Conservation (phyloP, 2,113 vertebrate species). For the Sarotherodon lohbergeri region DNA sequence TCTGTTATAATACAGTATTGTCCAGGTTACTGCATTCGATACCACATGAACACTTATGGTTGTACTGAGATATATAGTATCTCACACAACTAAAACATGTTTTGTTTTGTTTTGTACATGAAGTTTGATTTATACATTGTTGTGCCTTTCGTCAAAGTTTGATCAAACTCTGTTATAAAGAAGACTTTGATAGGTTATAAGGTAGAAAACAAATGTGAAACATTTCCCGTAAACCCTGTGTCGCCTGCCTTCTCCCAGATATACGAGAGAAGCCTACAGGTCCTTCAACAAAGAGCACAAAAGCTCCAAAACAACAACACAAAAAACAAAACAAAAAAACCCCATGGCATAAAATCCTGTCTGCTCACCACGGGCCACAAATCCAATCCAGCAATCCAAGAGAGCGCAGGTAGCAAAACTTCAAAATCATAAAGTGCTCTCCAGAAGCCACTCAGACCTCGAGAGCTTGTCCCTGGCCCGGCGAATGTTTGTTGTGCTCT, state of each 20-base stretch:
- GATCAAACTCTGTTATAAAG: constrained; percentile 61
- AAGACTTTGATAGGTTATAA: constrained; percentile 65
- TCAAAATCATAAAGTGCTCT: constrained; percentile 79
- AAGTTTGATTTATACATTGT: constrained; percentile 74
- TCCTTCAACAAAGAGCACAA: constrained; percentile 56
- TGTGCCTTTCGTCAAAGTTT: constrained; percentile 83
- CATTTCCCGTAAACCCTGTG: constrained; percentile 26
- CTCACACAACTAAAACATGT: constrained; percentile 80
- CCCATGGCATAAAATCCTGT: constrained; percentile 51
- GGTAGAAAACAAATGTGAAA: constrained; percentile 60
- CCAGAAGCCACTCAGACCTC: constrained; percentile 88
- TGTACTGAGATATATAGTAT: constrained; percentile 77
- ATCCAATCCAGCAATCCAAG: constrained; percentile 45
- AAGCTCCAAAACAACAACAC: constrained; percentile 34
- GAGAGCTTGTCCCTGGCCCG: constrained; percentile 76
- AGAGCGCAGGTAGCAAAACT: constrained; percentile 39
- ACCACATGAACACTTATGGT: constrained; percentile 68
- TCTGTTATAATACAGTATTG: constrained; percentile 48
- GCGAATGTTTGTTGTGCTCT: constrained; percentile 54
- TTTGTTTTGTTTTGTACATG: constrained; percentile 76
- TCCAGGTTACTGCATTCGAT: constrained; percentile 54
- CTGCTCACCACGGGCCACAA: constrained; percentile 33
- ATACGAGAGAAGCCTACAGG: constrained; percentile 38
- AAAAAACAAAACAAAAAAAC: accelerated
- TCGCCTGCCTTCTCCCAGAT: constrained; percentile 49